Percentiles rank a stretch among this genome's conserved stretches.
Evolutionary conservation across 2,797 vertebrate genomes (phyloP).

Genomic region (Macropus fuliginosus): DNA sequence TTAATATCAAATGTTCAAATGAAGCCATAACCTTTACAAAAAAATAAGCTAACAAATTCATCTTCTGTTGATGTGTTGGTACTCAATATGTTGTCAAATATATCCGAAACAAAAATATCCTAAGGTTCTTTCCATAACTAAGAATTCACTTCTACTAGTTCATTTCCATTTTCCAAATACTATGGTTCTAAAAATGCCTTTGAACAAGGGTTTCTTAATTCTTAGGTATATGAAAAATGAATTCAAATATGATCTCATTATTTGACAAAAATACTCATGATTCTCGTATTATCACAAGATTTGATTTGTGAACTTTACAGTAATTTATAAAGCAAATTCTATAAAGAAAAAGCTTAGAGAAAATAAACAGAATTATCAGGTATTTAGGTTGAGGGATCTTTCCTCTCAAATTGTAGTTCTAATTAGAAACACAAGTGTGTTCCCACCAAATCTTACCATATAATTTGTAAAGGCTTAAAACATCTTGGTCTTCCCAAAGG

Average conservation of each 20-base stretch:
- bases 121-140: conserved; percentile 27
- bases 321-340: conserved; percentile 27
- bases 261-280: conserved; percentile 26
- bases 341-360: not conserved
- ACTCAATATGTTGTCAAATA: conserved; percentile 26
- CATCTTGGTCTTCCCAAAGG: not conserved
- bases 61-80: conserved; percentile 39
- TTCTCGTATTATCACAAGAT: not conserved
- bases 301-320: conserved; percentile 28
- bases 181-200: conserved; percentile 60
- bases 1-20: conserved; percentile 40
- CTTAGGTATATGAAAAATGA: conserved; percentile 46
- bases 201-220: conserved; percentile 40
- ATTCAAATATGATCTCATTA: conserved; percentile 25
- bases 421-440: not conserved
- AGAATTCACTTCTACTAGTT: conserved; percentile 61
- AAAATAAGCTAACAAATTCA: conserved; percentile 48
- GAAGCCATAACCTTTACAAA: conserved; percentile 52
- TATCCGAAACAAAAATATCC: conserved; percentile 29
- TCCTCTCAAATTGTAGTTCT: not conserved
- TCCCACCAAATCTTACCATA: accelerated
- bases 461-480: not conserved
- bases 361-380: not conserved
- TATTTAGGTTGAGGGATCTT: not conserved
- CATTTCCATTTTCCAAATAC: conserved; percentile 20